phyloP scores from a whole-genome alignment of 2,797 vertebrate genomes.

The Hoplostethus atlanticus region DNA sequence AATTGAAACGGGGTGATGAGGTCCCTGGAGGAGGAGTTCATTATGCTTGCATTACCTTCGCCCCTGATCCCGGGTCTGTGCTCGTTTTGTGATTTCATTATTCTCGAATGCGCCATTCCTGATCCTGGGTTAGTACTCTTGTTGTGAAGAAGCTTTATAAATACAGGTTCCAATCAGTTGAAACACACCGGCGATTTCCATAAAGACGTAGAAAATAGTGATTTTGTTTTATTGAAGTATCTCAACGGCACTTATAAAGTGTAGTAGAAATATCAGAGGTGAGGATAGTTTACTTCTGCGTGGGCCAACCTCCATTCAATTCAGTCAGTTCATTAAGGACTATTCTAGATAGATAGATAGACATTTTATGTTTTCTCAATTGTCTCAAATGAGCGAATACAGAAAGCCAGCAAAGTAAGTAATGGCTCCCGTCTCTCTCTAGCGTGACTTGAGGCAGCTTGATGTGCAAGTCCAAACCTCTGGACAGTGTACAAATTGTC shows the following conservation, averaged over 20 bases:
- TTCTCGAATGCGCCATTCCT: conserved; percentile 4
- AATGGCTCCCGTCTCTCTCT: conserved; percentile 34
- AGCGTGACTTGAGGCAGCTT: conserved; percentile 23
- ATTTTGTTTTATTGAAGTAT: conserved; percentile 81
- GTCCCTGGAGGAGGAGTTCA: conserved; percentile 45
- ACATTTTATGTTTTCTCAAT: background rate
- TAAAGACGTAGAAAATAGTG: conserved; percentile 81
- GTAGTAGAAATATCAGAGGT: conserved; percentile 80
- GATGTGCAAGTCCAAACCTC: conserved; percentile 57
- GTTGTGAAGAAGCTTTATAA: conserved; percentile 55
- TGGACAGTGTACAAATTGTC: conserved; percentile 48
- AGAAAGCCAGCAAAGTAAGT: conserved; percentile 34
- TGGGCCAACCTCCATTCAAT: conserved; percentile 63
- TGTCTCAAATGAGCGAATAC: conserved; percentile 28
- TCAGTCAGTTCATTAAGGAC: conserved; percentile 65
- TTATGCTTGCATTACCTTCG: conserved; percentile 12
- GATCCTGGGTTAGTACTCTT: conserved; percentile 66
- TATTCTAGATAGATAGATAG: background rate
- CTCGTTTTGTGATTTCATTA: background rate
- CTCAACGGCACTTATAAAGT: conserved; percentile 83
- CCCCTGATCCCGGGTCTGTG: background rate
- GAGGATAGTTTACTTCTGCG: conserved; percentile 76
- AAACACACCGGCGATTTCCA: conserved; percentile 70
- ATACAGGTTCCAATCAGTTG: conserved; percentile 65
- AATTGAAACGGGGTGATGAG: conserved; percentile 41